A percentile compares a stretch with the other conserved stretches of the same genome.
These are phyloP conservation scores for Calameuta idolon DNA, from an alignment of 2,888 invertebrate genomes.

Conservation along the genomic window DNA sequence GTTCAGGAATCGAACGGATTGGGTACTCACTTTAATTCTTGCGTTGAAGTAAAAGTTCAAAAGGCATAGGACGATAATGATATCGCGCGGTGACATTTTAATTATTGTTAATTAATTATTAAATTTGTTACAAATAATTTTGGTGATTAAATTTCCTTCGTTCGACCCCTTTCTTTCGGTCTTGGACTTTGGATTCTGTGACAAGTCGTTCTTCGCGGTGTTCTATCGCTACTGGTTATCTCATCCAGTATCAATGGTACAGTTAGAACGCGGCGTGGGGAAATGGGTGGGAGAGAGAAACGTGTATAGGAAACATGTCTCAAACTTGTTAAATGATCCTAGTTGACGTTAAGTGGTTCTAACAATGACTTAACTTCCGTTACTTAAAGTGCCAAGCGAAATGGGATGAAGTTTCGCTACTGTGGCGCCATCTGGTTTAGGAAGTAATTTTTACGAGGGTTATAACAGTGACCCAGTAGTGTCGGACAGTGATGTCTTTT, in stretches of 20 bases:
- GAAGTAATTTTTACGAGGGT: neutral
- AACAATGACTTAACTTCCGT: constrained; percentile 5
- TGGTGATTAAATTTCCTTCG: neutral
- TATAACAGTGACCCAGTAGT: neutral
- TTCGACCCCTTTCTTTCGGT: neutral
- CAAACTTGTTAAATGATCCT: neutral
- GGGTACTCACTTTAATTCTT: neutral
- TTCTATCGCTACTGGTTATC: neutral
- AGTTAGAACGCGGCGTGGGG: neutral
- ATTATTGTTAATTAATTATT: neutral
- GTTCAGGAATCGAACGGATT: neutral
- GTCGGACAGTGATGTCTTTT: neutral
- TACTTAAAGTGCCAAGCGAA: neutral
- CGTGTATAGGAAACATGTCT: neutral
- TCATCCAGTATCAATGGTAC: neutral
- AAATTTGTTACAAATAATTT: neutral
- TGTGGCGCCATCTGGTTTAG: neutral
- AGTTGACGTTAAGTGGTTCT: constrained; percentile 6
- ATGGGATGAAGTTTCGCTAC: neutral
- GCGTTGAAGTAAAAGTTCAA: neutral
- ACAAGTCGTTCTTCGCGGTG: neutral
- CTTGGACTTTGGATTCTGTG: neutral
- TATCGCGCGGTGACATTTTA: neutral
- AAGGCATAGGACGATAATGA: neutral
- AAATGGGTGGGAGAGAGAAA: neutral